Base-by-base conservation (phyloP, 2,113 vertebrate genomes). In the Nibea coibor region DNA sequence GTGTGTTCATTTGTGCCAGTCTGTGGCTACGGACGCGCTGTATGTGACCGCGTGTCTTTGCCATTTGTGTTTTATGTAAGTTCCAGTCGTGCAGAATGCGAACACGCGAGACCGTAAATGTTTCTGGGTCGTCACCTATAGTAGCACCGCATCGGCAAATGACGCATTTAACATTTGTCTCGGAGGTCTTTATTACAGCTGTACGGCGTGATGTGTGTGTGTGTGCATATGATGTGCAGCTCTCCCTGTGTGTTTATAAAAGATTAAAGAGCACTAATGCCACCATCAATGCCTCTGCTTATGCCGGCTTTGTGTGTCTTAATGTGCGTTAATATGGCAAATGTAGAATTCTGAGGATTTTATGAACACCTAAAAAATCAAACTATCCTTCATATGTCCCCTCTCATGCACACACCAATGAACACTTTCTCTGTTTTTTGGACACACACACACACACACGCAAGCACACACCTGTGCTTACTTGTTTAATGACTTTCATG, bases 401-500 rank as follows among this genome's bases (percentile, higher is more conserved):
- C 1, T 16, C 2, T 5, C 10, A 54, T 20, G 4, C 22, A 28
- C 4, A 28, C 10, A 54, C 15, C 0, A 1, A 42, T 42, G 11
- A 11, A 5, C 22, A 58, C 20, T 74, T 24, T 57, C 24, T 39
- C 3, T 31, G 15, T 15, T 59, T 50, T 39, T 26, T 26, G 24
- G 1, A 26, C 24, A 26, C 24, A 26, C 24, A 2, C 24, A 7
- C 35, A 35, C 35, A 35, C 35, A 72, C 54, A 72, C 5, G n/a
- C 39, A 75, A 3, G 19, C 43, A 59, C 59, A 35, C 26, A 63
- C 24, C 15, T 39, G 16, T 53, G 19, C 35, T 17, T 3, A 57
- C 74, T 78, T 65, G 48, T 78, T 64, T 28, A 24, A 35, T 26
- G 26, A 67, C 65, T 24, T 58, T 80, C 39, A 10, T 63, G 67